Evolutionary conservation across 2,797 vertebrate species (phyloP).

Genomic region (Pitangus sulphuratus): DNA sequence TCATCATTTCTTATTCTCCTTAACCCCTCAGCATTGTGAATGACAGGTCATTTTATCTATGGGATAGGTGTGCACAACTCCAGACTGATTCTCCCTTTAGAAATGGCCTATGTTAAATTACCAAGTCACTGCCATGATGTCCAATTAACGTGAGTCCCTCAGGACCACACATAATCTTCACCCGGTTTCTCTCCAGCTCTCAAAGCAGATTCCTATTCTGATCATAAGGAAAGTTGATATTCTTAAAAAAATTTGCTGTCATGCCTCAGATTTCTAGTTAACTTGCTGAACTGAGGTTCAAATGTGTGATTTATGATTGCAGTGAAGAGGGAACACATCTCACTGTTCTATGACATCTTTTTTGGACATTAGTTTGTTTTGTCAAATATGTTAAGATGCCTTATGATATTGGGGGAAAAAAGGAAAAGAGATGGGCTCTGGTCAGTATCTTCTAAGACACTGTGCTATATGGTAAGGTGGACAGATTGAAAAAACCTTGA

Average conservation of each 20-base stretch:
- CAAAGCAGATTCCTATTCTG: not conserved
- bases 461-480: not conserved
- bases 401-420: not conserved
- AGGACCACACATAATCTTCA: not conserved
- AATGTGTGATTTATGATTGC: not conserved
- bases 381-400: not conserved
- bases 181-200: not conserved
- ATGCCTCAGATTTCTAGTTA: not conserved
- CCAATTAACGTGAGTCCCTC: rapidly evolving
- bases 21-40: not conserved
- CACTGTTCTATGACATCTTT: not conserved
- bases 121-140: not conserved
- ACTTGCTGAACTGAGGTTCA: not conserved
- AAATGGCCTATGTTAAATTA: not conserved
- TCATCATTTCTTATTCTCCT: rapidly evolving
- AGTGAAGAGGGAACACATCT: not conserved
- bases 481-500: not conserved
- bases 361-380: not conserved
- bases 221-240: not conserved
- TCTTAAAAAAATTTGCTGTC: not conserved
- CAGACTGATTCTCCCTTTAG: not conserved
- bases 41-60: not conserved
- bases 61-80: not conserved
- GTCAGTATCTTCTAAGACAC: not conserved
- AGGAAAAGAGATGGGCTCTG: not conserved